Percentiles rank a stretch among this genome's conserved stretches.
Evolutionary conservation across 2,113 vertebrate species (phyloP).

Genomic region (Elachura formosa): DNA sequence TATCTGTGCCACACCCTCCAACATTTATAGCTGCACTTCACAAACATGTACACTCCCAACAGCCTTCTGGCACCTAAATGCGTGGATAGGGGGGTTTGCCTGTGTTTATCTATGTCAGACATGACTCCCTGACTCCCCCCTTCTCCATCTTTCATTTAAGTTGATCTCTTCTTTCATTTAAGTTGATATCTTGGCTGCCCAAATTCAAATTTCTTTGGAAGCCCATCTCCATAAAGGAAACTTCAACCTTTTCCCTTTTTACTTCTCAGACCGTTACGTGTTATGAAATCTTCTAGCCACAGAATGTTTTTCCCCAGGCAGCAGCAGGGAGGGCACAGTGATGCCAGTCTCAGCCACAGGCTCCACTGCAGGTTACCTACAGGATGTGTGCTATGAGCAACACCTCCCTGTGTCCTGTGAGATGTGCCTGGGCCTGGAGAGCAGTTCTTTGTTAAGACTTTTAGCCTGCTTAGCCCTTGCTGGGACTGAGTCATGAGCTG

Average conservation of each 20-base stretch:
- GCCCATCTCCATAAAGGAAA: not conserved
- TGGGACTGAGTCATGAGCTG: not conserved
- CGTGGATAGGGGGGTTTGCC: not conserved
- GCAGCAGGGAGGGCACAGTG: not conserved
- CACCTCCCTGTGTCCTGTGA: not conserved
- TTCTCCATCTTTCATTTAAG: not conserved
- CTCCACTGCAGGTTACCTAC: not conserved
- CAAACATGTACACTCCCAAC: not conserved
- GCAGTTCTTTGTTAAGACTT: not conserved
- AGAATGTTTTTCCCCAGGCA: not conserved
- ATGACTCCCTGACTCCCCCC: accelerated
- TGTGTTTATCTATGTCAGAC: not conserved
- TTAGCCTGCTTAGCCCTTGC: not conserved
- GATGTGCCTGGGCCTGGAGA: not conserved
- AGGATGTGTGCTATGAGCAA: not conserved
- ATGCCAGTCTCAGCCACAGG: not conserved
- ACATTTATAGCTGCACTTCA: not conserved
- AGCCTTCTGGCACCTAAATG: not conserved
- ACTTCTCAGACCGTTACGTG: not conserved
- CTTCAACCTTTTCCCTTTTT: not conserved
- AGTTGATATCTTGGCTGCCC: not conserved
- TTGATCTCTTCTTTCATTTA: not conserved
- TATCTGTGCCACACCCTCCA: not conserved
- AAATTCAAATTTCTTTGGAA: not conserved
- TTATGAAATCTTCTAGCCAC: not conserved